Evolutionary conservation across 2,797 vertebrate genomes (phyloP).

Genomic region (Rhyacichthys aspro): DNA sequence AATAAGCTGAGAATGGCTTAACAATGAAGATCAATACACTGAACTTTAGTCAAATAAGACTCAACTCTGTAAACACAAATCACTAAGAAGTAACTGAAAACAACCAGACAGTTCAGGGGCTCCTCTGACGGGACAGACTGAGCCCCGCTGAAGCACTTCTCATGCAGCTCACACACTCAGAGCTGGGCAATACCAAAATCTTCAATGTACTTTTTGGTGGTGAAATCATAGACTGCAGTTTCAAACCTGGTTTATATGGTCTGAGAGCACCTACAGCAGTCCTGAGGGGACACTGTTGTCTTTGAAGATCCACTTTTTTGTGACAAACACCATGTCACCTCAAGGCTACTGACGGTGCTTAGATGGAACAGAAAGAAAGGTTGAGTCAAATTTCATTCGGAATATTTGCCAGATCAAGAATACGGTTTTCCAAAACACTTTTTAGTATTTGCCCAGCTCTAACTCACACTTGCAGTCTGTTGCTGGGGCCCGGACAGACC

Average conservation of each 20-base stretch:
- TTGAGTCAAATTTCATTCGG: too few relatives aligned
- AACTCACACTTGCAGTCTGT: slow-evolving; percentile 39
- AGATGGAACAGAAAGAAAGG: too few relatives aligned
- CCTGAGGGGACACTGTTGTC: too few relatives aligned
- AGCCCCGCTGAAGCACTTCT: slow-evolving; percentile 29
- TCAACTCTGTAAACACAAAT: slow-evolving; percentile 20
- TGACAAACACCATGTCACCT: too few relatives aligned
- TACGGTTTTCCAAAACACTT: too few relatives aligned
- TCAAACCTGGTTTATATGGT: too few relatives aligned
- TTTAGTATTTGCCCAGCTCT: too few relatives aligned
- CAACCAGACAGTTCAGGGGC: slow-evolving; percentile 31
- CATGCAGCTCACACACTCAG: slow-evolving; percentile 16
- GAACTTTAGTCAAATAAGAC: slow-evolving; percentile 8
- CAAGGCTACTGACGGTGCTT: too few relatives aligned
- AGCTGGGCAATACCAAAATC: background rate
- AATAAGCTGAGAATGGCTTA: background rate
- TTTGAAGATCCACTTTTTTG: too few relatives aligned
- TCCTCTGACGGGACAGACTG: slow-evolving; percentile 41
- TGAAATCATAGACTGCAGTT: background rate
- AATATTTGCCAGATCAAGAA: too few relatives aligned
- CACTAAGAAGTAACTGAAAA: slow-evolving; percentile 43
- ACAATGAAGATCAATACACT: background rate
- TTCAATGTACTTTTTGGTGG: background rate
- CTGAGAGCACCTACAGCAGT: too few relatives aligned
- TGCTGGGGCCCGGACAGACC: slow-evolving; percentile 55